A percentile compares a stretch with the other conserved stretches of the same genome.
Conservation (phyloP, 2,113 vertebrate species). For the Strigops habroptila region DNA sequence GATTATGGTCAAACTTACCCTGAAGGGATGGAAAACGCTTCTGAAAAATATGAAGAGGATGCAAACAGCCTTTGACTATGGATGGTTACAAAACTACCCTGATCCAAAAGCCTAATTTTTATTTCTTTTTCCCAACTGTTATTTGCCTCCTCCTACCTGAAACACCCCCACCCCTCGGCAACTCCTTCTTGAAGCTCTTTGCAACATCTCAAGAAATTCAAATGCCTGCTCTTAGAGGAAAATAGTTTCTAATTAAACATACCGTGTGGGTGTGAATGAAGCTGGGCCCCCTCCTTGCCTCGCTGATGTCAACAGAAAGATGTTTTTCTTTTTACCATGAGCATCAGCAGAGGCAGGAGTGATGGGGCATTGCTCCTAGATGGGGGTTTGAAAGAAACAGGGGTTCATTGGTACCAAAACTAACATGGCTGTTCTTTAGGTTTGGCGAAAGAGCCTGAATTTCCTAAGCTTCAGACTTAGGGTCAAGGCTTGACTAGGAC, state of each 20-base stretch:
- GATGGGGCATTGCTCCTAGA: background rate
- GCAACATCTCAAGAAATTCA: constrained; percentile 36
- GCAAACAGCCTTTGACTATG: constrained; percentile 17
- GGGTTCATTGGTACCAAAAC: background rate
- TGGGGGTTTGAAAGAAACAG: background rate
- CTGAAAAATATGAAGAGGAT: background rate
- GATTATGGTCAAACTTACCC: background rate
- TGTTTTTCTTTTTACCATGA: background rate
- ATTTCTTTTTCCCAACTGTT: background rate
- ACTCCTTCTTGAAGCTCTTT: constrained; percentile 37
- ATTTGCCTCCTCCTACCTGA: constrained; percentile 46
- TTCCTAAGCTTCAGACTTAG: background rate
- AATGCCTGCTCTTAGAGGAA: constrained; percentile 42
- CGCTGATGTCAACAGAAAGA: constrained; percentile 35
- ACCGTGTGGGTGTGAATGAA: constrained; percentile 19
- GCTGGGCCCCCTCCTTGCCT: constrained; percentile 43
- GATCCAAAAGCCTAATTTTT: background rate
- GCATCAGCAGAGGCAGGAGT: background rate
- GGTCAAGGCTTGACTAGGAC: background rate
- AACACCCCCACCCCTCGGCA: constrained; percentile 14
- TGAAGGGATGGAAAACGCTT: background rate
- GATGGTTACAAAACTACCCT: constrained; percentile 30
- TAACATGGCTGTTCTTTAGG: background rate
- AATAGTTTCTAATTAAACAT: constrained; percentile 63
- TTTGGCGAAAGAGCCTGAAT: background rate